Evolutionary conservation across 2,888 invertebrate genomes (phyloP).

Genomic region (Ypsolopha sequella): DNA sequence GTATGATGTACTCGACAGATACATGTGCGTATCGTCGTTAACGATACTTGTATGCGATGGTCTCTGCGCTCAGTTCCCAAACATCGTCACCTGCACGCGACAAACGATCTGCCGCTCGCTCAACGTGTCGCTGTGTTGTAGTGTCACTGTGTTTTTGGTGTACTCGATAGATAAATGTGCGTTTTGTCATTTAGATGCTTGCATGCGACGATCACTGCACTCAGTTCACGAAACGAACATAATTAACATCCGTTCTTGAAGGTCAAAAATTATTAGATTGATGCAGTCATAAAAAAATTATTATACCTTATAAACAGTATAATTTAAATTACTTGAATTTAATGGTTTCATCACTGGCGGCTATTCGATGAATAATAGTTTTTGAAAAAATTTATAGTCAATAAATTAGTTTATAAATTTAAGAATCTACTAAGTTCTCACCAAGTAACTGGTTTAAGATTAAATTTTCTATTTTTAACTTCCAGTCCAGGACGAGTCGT

Average conservation of each 20-base stretch:
- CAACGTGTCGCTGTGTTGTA: constrained; percentile 12
- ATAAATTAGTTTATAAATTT: too few species aligned
- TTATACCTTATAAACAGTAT: too few species aligned
- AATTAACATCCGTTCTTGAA: too few species aligned
- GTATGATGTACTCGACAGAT: constrained; percentile 5
- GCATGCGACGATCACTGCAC: constrained; percentile 11
- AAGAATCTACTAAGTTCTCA: too few species aligned
- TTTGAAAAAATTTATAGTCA: neutral
- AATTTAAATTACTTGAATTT: too few species aligned
- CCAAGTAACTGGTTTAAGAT: neutral
- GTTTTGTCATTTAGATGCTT: constrained; percentile 6
- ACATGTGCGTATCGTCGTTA: constrained; percentile 11
- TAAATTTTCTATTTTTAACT: constrained; percentile 4
- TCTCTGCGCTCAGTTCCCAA: constrained; percentile 9
- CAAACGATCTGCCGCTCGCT: constrained; percentile 9
- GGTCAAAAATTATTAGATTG: too few species aligned
- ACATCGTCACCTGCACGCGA: constrained; percentile 10
- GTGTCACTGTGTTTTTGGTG: constrained; percentile 5
- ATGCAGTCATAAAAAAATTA: too few species aligned
- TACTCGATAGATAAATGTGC: constrained; percentile 9
- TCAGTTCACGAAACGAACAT: constrained; percentile 7
- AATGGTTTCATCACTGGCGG: neutral
- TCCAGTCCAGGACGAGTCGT: constrained; percentile 63
- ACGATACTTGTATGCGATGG: constrained; percentile 10
- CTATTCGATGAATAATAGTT: neutral